These are phyloP conservation scores for Ctenopoma kingsleyae DNA, from an alignment of 2,797 vertebrate genomes.

Conservation along the genomic window DNA sequence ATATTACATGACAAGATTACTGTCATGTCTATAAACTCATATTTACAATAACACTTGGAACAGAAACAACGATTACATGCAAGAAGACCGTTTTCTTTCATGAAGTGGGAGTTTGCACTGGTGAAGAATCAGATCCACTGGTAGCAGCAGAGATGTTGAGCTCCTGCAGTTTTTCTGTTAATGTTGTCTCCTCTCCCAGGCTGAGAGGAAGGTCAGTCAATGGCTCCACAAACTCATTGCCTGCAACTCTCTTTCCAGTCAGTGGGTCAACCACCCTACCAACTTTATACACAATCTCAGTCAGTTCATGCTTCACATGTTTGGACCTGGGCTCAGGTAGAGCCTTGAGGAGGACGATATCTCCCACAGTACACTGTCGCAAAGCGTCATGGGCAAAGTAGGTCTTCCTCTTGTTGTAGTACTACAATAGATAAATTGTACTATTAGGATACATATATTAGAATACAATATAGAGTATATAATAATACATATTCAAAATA, in stretches of 20 bases:
- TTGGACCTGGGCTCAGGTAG: slow-evolving; percentile 89
- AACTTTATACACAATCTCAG: slow-evolving; percentile 94
- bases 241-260: slow-evolving; percentile 91
- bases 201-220: slow-evolving; percentile 72
- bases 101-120: slow-evolving; percentile 34
- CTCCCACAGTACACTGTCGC: slow-evolving; percentile 91
- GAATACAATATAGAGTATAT: neutral
- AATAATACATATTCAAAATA: neutral
- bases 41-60: slow-evolving; percentile 41
- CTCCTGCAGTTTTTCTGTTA: slow-evolving; percentile 87
- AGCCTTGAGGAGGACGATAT: slow-evolving; percentile 94
- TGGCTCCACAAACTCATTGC: slow-evolving; percentile 88
- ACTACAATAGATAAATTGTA: slow-evolving; percentile 77
- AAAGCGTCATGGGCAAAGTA: slow-evolving; percentile 96
- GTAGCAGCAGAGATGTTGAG: slow-evolving; percentile 84
- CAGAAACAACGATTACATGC: slow-evolving; percentile 9
- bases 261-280: slow-evolving; percentile 93
- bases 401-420: slow-evolving; percentile 96
- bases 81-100: slow-evolving; percentile 25
- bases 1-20: neutral
- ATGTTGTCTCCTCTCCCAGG: slow-evolving; percentile 65
- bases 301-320: slow-evolving; percentile 95
- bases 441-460: slow-evolving; percentile 21
- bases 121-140: slow-evolving; percentile 24
- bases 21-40: slow-evolving; percentile 24